Evolutionary conservation across 2,113 vertebrate species (phyloP).

Genomic region (Rhabdomys dilectus): DNA sequence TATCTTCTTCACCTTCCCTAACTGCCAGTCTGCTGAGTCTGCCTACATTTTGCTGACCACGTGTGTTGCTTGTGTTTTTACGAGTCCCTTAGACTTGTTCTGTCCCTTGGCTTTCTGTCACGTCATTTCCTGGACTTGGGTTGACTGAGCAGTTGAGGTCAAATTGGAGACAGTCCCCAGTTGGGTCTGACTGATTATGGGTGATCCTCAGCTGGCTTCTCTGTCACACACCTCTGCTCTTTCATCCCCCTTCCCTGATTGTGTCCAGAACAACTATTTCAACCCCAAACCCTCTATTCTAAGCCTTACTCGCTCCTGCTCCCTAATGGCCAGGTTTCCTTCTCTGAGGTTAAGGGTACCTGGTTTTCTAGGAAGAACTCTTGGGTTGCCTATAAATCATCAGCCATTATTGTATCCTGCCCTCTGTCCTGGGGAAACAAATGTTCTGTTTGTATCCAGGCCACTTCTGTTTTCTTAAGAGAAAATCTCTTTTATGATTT

Average conservation of each 20-base stretch:
- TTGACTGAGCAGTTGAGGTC: background rate
- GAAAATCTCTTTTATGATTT: background rate
- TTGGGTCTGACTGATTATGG: background rate
- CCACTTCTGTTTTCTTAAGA: background rate
- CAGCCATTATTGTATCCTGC: background rate
- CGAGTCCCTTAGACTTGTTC: background rate
- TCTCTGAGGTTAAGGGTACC: background rate
- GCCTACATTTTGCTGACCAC: background rate
- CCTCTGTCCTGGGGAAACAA: background rate
- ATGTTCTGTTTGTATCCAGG: background rate
- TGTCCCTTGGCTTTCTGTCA: background rate
- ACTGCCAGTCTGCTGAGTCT: background rate
- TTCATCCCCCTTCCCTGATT: background rate
- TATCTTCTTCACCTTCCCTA: fast-evolving
- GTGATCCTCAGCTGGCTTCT: background rate
- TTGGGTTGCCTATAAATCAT: background rate
- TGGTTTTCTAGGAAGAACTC: background rate
- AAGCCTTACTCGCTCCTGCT: background rate
- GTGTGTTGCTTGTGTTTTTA: background rate
- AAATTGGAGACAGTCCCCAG: background rate
- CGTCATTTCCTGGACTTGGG: background rate
- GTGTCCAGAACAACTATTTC: background rate
- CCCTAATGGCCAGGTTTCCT: background rate
- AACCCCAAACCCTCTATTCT: background rate
- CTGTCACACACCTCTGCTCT: background rate